Base-by-base conservation (phyloP, 2,113 vertebrate species). In the Chaenocephalus aceratus region DNA sequence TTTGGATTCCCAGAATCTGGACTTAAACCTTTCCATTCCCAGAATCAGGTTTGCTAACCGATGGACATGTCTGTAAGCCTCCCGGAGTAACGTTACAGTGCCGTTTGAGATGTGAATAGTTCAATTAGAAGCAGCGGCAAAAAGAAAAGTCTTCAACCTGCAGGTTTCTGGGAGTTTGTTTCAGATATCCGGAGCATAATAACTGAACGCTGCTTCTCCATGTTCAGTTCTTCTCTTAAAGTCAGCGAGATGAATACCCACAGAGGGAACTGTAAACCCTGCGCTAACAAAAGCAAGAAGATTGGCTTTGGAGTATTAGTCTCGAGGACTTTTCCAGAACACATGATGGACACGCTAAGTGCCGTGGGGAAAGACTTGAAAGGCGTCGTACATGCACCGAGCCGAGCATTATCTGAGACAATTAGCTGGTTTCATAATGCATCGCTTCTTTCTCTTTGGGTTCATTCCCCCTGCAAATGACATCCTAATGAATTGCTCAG, bases 401-500 rank as follows among this genome's bases (percentile, higher is more conserved):
- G 36, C 48, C 6, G 2, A 34, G 66, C 14, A 60, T 83, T 84
- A 84, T 81, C 72, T 46, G 16, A 71, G 77, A 83, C 77, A 80
- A 91, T 90, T 84, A 89, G 69, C 61, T 56, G 1, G 58, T 81
- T 76, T 10, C 51, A 67, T 75, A 79, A 83, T 36, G 48, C 69
- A 74, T 79, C 85, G 49, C 30, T 65, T 77, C 53, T 83, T 86
- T 79, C 53, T 71, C 53, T 81, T 83, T 77, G 72, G 86, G 57
- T 80, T 84, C 21, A 75, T 88, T 84, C 79, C n/a, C 5, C 36
- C 69, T 70, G n/a, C 65, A 85, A 89, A 87, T 83, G 84, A 90
- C 70, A 68, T 75, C 61, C 75, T 80, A 88, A 92, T 89, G 88
- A 89, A 91, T 86, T 84, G 83, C 80, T 30, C 3, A 63, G 67